Evolutionary conservation across 1,140 invertebrate species (phyloP).

Genomic region (Solenopsis fugax): DNA sequence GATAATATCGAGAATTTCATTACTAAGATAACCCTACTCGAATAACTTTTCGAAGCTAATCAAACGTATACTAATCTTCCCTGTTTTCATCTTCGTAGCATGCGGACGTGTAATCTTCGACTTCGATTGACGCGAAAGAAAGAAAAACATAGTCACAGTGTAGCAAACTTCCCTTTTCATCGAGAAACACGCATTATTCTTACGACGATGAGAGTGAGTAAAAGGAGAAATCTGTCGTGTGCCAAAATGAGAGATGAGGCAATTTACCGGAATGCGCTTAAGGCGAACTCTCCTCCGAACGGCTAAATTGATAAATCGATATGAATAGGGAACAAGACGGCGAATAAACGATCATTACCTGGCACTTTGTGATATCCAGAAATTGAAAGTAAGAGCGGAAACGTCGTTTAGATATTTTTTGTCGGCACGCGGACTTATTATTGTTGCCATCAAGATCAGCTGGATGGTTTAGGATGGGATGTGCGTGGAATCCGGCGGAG

Average conservation of each 20-base stretch:
- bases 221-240: background rate
- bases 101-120: background rate
- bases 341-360: conserved; percentile 8
- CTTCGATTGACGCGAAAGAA: background rate
- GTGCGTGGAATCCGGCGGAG: background rate
- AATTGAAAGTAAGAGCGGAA: background rate
- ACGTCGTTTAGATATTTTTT: conserved; percentile 12
- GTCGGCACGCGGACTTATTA: background rate
- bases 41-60: conserved; percentile 11
- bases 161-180: conserved; percentile 3
- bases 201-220: background rate
- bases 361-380: background rate
- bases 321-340: background rate
- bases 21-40: background rate
- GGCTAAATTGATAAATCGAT: conserved; percentile 29
- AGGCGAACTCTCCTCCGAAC: no score
- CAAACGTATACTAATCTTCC: background rate
- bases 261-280: background rate
- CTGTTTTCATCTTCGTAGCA: background rate
- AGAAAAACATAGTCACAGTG: conserved; percentile 4
- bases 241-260: background rate
- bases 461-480: background rate
- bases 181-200: background rate
- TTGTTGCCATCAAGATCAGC: background rate
- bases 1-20: background rate